Evolutionary conservation across 2,888 invertebrate genomes (phyloP).

Genomic region (Buathra laborator): DNA sequence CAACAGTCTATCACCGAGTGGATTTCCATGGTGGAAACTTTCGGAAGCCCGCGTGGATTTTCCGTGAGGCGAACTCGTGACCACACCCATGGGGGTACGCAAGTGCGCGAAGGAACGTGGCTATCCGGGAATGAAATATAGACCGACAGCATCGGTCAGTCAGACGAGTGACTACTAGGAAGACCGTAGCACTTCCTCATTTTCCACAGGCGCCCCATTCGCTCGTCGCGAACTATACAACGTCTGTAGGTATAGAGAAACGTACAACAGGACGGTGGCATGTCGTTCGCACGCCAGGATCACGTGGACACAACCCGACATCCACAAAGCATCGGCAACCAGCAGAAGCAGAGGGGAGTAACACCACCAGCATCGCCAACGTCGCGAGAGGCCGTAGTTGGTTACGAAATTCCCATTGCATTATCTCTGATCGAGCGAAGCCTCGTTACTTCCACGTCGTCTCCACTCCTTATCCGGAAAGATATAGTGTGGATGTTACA

Average conservation of each 20-base stretch:
- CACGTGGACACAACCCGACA: constrained; percentile 58
- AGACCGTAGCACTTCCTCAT: constrained; percentile 38
- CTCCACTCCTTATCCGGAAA: constrained; percentile 56
- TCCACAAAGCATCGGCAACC: constrained; percentile 25
- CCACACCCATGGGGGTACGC: constrained; percentile 21
- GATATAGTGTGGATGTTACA: constrained; percentile 15
- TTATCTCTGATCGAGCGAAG: constrained; percentile 63
- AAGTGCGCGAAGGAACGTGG: constrained; percentile 16
- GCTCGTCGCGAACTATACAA: constrained; percentile 7
- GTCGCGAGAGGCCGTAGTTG: constrained; percentile 47
- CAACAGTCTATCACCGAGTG: neutral
- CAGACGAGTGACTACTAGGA: constrained; percentile 18
- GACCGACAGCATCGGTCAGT: constrained; percentile 9
- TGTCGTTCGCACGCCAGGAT: constrained; percentile 55
- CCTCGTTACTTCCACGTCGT: constrained; percentile 63
- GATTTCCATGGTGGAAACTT: constrained; percentile 61
- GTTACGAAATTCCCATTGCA: constrained; percentile 65
- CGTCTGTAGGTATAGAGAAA: constrained; percentile 16
- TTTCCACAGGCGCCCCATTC: constrained; percentile 24
- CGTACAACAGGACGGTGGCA: constrained; percentile 30
- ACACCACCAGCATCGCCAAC: constrained; percentile 2
- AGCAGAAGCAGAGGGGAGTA: neutral
- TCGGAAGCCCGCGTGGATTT: constrained; percentile 45
- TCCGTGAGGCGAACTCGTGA: constrained; percentile 23
- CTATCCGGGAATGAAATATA: constrained; percentile 20